These are phyloP conservation scores for Plectus sambesii DNA, from an alignment of 1,140 invertebrate species.

Conservation along the genomic window DNA sequence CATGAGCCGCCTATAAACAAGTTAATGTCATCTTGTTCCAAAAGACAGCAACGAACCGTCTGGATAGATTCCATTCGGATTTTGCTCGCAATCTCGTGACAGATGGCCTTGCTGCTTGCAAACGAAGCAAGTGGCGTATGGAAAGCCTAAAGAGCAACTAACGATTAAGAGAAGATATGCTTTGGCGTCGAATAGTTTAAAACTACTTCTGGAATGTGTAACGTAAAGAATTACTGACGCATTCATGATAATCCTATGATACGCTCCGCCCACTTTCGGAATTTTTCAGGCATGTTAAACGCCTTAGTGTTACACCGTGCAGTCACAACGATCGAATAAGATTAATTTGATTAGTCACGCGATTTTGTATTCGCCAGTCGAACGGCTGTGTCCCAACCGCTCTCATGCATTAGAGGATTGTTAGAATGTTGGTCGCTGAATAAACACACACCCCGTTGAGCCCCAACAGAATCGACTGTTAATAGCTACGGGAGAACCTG, in stretches of 20 bases:
- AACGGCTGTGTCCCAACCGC: too few species aligned
- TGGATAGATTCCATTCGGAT: constrained; percentile 66
- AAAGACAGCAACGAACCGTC: constrained; percentile 53
- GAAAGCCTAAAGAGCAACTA: constrained; percentile 53
- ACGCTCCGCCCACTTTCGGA: not conserved
- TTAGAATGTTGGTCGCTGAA: too few species aligned
- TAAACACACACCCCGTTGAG: too few species aligned
- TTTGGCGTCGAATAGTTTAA: constrained; percentile 4
- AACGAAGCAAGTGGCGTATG: constrained; percentile 60
- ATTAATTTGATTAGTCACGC: too few species aligned
- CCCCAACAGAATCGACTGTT: too few species aligned
- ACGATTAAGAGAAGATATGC: constrained; percentile 15
- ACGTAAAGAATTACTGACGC: not conserved
- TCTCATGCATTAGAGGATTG: too few species aligned
- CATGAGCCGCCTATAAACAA: constrained; percentile 55
- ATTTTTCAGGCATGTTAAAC: too few species aligned
- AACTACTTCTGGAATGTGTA: not conserved
- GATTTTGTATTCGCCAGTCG: too few species aligned
- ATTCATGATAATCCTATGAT: not conserved
- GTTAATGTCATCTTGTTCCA: constrained; percentile 3
- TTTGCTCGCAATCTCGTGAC: constrained; percentile 49
- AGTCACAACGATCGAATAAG: too few species aligned
- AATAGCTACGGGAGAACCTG: too few species aligned
- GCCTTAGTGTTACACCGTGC: too few species aligned
- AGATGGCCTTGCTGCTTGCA: constrained; percentile 49